Percentiles rank a stretch among this genome's conserved stretches.
phyloP scores from a whole-genome alignment of 2,113 vertebrate genomes.

The Numenius arquata region DNA sequence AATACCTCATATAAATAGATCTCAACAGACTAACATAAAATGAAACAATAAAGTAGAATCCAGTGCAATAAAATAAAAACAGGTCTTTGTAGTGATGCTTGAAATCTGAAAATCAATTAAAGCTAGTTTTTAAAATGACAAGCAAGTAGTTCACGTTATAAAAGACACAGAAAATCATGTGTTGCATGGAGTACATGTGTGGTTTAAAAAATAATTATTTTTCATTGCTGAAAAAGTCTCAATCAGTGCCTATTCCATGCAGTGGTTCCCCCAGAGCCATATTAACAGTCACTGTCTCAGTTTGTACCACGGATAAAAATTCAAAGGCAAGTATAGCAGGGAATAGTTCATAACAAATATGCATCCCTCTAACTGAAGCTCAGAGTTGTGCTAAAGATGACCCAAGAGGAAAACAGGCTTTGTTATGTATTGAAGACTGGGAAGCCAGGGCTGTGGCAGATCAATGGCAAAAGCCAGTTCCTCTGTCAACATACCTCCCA shows the following conservation, averaged over 20 bases:
- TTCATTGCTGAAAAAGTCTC: not conserved
- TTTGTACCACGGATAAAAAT: not conserved
- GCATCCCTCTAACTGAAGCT: not conserved
- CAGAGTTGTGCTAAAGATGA: not conserved
- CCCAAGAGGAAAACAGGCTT: not conserved
- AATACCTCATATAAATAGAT: slow-evolving; percentile 63
- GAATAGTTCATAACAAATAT: not conserved
- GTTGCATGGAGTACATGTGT: not conserved
- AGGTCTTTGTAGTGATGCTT: not conserved
- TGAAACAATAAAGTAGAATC: slow-evolving; percentile 55
- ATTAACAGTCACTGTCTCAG: not conserved
- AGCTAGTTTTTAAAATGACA: not conserved
- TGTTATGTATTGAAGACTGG: not conserved
- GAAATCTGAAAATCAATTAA: slow-evolving; percentile 54
- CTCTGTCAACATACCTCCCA: rapidly evolving
- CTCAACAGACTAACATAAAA: slow-evolving; percentile 42
- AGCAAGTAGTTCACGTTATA: not conserved
- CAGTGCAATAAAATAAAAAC: slow-evolving; percentile 46
- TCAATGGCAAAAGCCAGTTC: not conserved
- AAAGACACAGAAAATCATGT: not conserved
- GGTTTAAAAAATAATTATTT: not conserved
- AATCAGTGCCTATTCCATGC: not conserved
- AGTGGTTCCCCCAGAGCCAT: not conserved
- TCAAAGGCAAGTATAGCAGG: not conserved
- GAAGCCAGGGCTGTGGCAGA: not conserved